Evolutionary conservation across 23 tunicate genomes (phyloP).

Genomic region (Halocynthia aurantium): DNA sequence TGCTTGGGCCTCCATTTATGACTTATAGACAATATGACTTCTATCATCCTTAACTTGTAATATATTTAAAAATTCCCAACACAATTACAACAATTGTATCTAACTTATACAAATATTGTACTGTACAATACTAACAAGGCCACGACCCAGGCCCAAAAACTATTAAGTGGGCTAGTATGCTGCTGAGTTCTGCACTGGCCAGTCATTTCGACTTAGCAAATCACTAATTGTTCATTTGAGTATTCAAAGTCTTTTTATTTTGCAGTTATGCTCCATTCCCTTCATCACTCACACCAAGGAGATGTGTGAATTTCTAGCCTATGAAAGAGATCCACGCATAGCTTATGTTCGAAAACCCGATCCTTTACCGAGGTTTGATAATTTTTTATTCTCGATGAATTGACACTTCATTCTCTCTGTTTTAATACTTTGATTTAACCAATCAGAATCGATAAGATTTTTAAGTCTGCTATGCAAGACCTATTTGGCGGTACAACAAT

Average conservation of each 20-base stretch:
- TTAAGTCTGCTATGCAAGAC: conserved; percentile 64
- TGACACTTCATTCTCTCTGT: neutral
- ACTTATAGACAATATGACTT: too few relatives aligned
- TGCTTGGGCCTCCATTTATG: too few relatives aligned
- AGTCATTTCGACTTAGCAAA: too few relatives aligned
- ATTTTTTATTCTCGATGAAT: neutral
- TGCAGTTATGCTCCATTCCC: conserved; percentile 65
- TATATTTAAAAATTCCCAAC: too few relatives aligned
- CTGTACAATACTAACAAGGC: too few relatives aligned
- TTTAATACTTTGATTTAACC: neutral
- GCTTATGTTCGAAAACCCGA: conserved; percentile 73
- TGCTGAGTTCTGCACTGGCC: too few relatives aligned
- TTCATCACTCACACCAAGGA: conserved; percentile 33
- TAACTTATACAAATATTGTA: too few relatives aligned
- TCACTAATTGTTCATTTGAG: too few relatives aligned
- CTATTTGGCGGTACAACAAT: conserved; percentile 51
- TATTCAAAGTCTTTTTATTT: neutral
- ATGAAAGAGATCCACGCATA: conserved; percentile 66
- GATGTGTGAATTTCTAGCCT: conserved; percentile 80
- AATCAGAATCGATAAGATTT: conserved; percentile 66
- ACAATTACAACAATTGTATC: too few relatives aligned
- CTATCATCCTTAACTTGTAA: too few relatives aligned
- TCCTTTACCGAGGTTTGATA: conserved; percentile 58
- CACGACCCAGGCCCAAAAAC: too few relatives aligned
- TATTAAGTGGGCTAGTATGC: too few relatives aligned